Conservation (phyloP, 2,797 vertebrate genomes). For the Takifugu ocellatus region DNA sequence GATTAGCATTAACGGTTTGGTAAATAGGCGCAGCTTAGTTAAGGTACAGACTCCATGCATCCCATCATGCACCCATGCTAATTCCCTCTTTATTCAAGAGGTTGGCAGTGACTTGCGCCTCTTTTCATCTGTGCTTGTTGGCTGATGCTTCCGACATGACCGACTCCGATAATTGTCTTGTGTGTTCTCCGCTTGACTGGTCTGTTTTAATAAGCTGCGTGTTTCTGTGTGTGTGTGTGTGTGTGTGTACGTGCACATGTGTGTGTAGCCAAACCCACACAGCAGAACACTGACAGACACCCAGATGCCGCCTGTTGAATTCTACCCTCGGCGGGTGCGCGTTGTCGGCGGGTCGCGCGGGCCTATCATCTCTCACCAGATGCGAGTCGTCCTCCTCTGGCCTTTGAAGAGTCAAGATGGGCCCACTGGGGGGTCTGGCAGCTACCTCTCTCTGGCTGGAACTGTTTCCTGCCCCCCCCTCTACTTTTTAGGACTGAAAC, state of each 20-base stretch:
- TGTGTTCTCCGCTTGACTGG: conserved; percentile 49
- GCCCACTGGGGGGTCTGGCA: conserved; percentile 34
- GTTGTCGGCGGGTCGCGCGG: conserved; percentile 21
- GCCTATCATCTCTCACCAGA: conserved; percentile 50
- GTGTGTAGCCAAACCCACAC: conserved; percentile 10
- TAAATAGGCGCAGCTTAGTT: not conserved
- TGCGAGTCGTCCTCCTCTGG: conserved; percentile 16
- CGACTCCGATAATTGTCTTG: conserved; percentile 43
- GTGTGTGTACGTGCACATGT: conserved; percentile 2
- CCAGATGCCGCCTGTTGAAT: conserved; percentile 37
- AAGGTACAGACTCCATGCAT: conserved; percentile 2
- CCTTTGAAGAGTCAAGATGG: conserved; percentile 35
- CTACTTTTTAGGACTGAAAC: conserved; percentile 8
- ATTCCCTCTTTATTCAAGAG: not conserved
- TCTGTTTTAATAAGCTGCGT: conserved; percentile 52
- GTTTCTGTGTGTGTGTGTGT: conserved; percentile 1
- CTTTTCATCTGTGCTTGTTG: not conserved
- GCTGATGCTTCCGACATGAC: conserved; percentile 35
- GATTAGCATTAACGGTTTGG: too few species aligned
- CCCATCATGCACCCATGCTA: not conserved
- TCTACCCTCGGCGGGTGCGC: conserved; percentile 28
- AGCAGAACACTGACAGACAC: conserved; percentile 40
- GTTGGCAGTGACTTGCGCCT: conserved; percentile 4
- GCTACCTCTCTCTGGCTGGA: conserved; percentile 23
- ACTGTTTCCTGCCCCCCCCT: conserved; percentile 7